Conservation (phyloP, 2,888 invertebrate genomes). For the Leptopilina myrica region DNA sequence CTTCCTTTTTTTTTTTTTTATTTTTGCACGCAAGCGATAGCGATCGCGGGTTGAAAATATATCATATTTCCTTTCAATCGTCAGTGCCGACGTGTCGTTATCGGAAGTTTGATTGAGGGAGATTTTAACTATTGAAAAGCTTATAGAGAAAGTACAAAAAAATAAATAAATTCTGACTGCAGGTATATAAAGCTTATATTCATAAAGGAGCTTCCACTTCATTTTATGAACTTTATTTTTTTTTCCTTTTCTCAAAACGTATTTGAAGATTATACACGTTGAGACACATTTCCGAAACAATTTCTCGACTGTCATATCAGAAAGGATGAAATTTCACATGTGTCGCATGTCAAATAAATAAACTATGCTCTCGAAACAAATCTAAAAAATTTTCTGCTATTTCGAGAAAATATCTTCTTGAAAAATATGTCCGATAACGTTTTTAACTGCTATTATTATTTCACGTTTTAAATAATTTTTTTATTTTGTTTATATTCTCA, state of each 20-base stretch:
- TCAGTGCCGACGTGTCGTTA: slow-evolving; percentile 35
- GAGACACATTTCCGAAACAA: background rate
- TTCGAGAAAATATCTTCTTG: background rate
- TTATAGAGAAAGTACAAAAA: background rate
- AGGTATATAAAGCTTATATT: background rate
- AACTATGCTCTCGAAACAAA: background rate
- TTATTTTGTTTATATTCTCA: background rate
- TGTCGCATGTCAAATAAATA: background rate
- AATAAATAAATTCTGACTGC: background rate
- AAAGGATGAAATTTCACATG: background rate
- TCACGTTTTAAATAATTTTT: slow-evolving; percentile 13
- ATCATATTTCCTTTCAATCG: slow-evolving; percentile 37
- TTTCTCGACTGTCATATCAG: background rate
- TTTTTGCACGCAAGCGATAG: background rate
- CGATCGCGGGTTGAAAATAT: slow-evolving; percentile 11
- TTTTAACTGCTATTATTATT: too few relatives aligned
- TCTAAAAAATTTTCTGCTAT: background rate
- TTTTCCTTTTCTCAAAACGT: background rate
- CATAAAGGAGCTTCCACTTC: background rate
- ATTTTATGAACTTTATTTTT: background rate
- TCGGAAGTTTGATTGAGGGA: slow-evolving; percentile 29
- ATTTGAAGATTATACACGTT: slow-evolving; percentile 12
- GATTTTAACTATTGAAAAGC: slow-evolving; percentile 28
- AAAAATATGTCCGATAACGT: slow-evolving; percentile 1
- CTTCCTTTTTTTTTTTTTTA: background rate